Base-by-base conservation (phyloP, 2,113 vertebrate species). In the Azemiops feae region DNA sequence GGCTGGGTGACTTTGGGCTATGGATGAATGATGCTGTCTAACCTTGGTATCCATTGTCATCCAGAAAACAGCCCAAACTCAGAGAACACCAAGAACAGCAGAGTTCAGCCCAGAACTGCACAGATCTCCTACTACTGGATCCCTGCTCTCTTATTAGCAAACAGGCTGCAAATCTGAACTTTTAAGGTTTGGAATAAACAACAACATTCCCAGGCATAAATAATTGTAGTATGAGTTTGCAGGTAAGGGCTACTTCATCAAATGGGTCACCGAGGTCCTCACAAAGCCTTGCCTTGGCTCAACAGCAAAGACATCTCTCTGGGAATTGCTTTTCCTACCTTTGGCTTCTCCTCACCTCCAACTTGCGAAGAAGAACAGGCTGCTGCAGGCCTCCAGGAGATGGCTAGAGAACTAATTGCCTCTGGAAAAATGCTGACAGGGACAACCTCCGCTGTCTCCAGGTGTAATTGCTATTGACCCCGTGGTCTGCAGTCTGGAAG, bases 381-480 rank as follows among this genome's bases (percentile, higher is more conserved):
- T 5, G 89, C 57, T 60, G 88, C 88, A 74, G 89, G 54, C 92
- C 0, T 64, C 53, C 86, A 39, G 74, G 3, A 87, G 91, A 55
- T 47, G 47, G 30, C 64, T 89, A 53, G 39, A 88, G 93, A 94
- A 90, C 89, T 93, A 90, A 96, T 92, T 94, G 93, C 10, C 0
- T 81, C 6, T 0, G 0, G 12, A 18, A 64, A 94, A 93, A 39
- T 92, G 95, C 95, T 96, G 94, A 95, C 0, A 0, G 86, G 45
- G 93, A 87, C 93, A 88, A 60, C 10, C 39, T 85, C 81, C 57
- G 64, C 92, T 53, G 93, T 92, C 81, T 47, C 45, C 0, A 0
- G 89, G 91, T 90, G 89, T 93, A 94, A 95, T 94, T 96, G 95
- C 86, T 93, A 93, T 94, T 85, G 92, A 94, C 7, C 1, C 12